Conservation (phyloP, 2,888 invertebrate species). For the Melitaea athalia region DNA sequence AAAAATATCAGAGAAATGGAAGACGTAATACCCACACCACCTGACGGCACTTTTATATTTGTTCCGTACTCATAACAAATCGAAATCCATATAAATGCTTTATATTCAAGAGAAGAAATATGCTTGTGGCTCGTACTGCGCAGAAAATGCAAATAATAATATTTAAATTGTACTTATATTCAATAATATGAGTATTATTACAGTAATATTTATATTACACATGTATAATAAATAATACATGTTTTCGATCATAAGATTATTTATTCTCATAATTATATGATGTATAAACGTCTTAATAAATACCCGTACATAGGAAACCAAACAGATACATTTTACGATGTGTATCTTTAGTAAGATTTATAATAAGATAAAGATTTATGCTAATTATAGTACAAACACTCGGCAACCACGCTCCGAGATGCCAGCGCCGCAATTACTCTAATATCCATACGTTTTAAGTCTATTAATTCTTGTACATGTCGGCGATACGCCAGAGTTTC, state of each 20-base stretch:
- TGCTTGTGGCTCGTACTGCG: background rate
- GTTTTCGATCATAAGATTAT: background rate
- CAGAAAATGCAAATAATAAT: background rate
- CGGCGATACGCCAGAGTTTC: no score
- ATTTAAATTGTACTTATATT: background rate
- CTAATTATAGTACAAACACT: constrained; percentile 22
- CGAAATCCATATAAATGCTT: constrained; percentile 4
- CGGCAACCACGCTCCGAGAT: constrained; percentile 3
- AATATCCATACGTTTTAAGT: constrained; percentile 25
- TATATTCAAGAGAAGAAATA: background rate
- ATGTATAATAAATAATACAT: background rate
- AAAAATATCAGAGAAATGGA: background rate
- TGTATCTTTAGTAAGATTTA: constrained; percentile 13
- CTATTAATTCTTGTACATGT: constrained; percentile 11
- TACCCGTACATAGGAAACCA: constrained; percentile 1
- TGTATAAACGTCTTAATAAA: background rate
- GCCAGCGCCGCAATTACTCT: constrained; percentile 19
- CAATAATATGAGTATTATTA: no score
- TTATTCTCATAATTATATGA: background rate
- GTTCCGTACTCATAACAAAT: background rate
- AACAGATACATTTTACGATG: constrained; percentile 11
- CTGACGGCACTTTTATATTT: background rate
- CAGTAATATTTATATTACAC: background rate
- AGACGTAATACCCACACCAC: background rate
- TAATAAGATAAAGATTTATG: constrained; percentile 27